A percentile compares a stretch with the other conserved stretches of the same genome.
phyloP scores from a whole-genome alignment of 2,113 vertebrate genomes.

The human (Homo sapiens) region DNA sequence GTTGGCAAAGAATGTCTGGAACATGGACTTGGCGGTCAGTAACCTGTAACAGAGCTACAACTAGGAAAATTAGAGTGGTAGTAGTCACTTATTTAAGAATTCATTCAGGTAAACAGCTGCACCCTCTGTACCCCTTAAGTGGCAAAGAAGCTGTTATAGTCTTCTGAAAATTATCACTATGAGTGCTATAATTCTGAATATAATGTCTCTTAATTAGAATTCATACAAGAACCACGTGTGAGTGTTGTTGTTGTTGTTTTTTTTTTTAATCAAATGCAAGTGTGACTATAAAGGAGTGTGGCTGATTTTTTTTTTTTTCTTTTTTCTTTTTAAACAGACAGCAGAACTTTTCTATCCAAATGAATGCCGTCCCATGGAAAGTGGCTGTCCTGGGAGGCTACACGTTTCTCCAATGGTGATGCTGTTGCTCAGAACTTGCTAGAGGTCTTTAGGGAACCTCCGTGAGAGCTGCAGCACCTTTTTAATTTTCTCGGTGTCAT shows the following conservation, averaged over 20 bases:
- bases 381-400: not conserved
- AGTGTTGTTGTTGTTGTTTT: constrained; percentile 53
- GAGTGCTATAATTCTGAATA: constrained; percentile 76
- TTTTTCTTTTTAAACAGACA: not conserved
- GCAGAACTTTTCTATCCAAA: constrained; percentile 31
- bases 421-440: not conserved
- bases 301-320: constrained; percentile 26
- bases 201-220: constrained; percentile 73
- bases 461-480: not conserved
- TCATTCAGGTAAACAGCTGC: constrained; percentile 75
- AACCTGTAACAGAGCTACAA: constrained; percentile 53
- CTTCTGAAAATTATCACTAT: constrained; percentile 59
- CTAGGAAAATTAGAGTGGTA: constrained; percentile 64
- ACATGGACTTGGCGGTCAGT: constrained; percentile 39
- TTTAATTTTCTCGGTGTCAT: not conserved
- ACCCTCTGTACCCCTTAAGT: not conserved
- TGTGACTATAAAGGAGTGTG: constrained; percentile 64
- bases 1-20: constrained; percentile 67
- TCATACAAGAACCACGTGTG: constrained; percentile 62
- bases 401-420: not conserved
- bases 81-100: constrained; percentile 72
- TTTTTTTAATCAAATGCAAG: constrained; percentile 56
- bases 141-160: constrained; percentile 67
- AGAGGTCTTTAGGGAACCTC: not conserved
- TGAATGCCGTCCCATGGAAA: not conserved